Conservation (phyloP, 2,797 vertebrate species). For the Muscicapa comitata region DNA sequence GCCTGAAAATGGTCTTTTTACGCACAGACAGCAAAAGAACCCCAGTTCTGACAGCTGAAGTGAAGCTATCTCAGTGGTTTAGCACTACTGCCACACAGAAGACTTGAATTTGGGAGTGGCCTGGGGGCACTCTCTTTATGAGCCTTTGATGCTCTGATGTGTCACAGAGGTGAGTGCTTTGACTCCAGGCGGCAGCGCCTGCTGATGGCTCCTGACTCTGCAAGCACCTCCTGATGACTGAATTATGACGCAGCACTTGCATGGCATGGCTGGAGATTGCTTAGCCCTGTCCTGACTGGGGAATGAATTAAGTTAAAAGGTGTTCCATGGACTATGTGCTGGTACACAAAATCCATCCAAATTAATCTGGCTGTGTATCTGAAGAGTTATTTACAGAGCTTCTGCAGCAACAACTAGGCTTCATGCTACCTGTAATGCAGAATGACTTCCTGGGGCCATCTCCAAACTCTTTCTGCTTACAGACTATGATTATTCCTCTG, state of each 20-base stretch:
- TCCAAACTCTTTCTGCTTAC: background rate
- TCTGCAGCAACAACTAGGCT: background rate
- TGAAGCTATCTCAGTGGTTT: conserved; percentile 38
- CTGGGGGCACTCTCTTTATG: conserved; percentile 52
- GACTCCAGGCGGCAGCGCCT: background rate
- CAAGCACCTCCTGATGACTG: conserved; percentile 36
- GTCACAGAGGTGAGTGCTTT: conserved; percentile 55
- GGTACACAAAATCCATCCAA: background rate
- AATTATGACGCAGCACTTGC: conserved; percentile 22
- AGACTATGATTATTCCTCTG: background rate
- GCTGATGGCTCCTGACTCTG: conserved; percentile 29
- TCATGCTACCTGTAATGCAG: background rate
- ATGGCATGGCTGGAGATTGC: background rate
- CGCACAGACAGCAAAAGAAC: conserved; percentile 27
- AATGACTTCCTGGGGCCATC: background rate
- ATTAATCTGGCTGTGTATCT: background rate
- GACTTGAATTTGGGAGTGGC: conserved; percentile 48
- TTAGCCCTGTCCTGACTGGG: background rate
- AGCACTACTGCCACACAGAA: conserved; percentile 19
- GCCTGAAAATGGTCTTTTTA: conserved; percentile 61
- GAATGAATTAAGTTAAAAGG: background rate
- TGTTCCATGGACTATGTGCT: background rate
- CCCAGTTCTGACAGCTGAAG: conserved; percentile 59
- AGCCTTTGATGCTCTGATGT: conserved; percentile 60
- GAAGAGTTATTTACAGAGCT: background rate